Conservation (phyloP, 2,113 vertebrate genomes). For the Callopanchax toddi region DNA sequence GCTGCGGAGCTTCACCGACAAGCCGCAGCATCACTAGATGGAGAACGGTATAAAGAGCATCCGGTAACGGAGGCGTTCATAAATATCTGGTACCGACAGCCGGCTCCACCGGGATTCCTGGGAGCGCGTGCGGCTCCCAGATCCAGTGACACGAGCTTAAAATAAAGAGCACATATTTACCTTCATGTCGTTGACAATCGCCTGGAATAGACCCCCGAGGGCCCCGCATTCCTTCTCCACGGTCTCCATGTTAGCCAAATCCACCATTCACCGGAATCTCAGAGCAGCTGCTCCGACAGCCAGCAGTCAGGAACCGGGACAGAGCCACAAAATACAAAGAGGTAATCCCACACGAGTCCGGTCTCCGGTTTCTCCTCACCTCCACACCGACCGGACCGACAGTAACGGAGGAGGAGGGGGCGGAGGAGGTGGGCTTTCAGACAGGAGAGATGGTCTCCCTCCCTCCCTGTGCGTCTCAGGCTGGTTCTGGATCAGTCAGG, state of each 20-base stretch:
- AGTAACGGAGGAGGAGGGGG: slow-evolving; percentile 24
- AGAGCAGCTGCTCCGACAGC: slow-evolving; percentile 63
- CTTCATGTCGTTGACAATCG: slow-evolving; percentile 81
- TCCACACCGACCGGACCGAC: slow-evolving; percentile 22
- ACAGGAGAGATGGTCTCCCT: slow-evolving; percentile 32
- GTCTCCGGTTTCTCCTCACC: slow-evolving; percentile 30
- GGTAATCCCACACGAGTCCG: slow-evolving; percentile 58
- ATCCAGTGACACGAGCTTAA: background rate
- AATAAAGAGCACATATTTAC: slow-evolving; percentile 53
- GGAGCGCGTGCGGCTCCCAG: slow-evolving; percentile 20
- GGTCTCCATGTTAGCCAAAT: slow-evolving; percentile 77
- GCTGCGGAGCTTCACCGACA: slow-evolving; percentile 22
- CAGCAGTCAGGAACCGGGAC: slow-evolving; percentile 27
- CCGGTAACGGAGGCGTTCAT: too few species aligned
- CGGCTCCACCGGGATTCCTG: slow-evolving; percentile 6
- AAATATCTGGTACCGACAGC: background rate
- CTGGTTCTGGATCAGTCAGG: slow-evolving; percentile 41
- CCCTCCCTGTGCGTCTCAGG: slow-evolving; percentile 13
- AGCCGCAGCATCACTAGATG: slow-evolving; percentile 20
- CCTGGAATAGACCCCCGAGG: slow-evolving; percentile 76
- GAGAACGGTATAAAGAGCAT: too few species aligned
- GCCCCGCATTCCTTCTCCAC: slow-evolving; percentile 79
- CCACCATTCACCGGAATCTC: slow-evolving; percentile 74
- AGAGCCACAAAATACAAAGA: slow-evolving; percentile 15
- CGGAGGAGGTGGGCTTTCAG: slow-evolving; percentile 26